Conservation (phyloP, 2,113 vertebrate genomes). For the Myrmecobius fasciatus region DNA sequence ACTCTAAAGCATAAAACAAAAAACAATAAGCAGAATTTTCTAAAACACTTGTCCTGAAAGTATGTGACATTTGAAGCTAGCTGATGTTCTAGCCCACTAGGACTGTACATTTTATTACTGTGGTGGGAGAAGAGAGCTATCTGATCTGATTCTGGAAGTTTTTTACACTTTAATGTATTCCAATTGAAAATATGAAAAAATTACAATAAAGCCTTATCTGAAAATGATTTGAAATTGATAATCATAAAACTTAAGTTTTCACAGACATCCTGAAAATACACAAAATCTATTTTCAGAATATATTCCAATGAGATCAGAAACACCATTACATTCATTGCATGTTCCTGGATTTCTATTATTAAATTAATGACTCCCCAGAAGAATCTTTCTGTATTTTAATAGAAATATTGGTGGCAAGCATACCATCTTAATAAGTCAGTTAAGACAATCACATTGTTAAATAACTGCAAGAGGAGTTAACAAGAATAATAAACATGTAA, state of each 20-base stretch:
- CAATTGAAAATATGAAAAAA: background rate
- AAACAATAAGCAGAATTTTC: background rate
- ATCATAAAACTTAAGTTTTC: background rate
- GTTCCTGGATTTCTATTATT: background rate
- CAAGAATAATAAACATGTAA: background rate
- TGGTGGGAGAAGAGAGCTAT: background rate
- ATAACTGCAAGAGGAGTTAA: conserved; percentile 34
- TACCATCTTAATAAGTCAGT: background rate
- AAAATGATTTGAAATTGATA: background rate
- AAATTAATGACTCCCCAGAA: conserved; percentile 34
- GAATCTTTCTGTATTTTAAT: conserved; percentile 34
- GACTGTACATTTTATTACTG: conserved; percentile 40
- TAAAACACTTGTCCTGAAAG: background rate
- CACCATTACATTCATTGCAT: background rate
- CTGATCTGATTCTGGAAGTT: background rate
- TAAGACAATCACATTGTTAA: background rate
- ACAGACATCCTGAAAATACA: background rate
- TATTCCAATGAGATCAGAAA: conserved; percentile 1
- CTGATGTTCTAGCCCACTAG: conserved; percentile 8
- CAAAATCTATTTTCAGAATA: background rate
- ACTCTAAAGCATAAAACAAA: conserved; percentile 34
- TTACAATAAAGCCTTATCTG: background rate
- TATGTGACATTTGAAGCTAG: conserved; percentile 3
- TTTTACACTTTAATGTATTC: background rate
- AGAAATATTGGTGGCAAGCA: conserved; percentile 32